These are phyloP conservation scores for Thinocorus orbignyianus DNA, from an alignment of 2,113 vertebrate species.

Conservation along the genomic window DNA sequence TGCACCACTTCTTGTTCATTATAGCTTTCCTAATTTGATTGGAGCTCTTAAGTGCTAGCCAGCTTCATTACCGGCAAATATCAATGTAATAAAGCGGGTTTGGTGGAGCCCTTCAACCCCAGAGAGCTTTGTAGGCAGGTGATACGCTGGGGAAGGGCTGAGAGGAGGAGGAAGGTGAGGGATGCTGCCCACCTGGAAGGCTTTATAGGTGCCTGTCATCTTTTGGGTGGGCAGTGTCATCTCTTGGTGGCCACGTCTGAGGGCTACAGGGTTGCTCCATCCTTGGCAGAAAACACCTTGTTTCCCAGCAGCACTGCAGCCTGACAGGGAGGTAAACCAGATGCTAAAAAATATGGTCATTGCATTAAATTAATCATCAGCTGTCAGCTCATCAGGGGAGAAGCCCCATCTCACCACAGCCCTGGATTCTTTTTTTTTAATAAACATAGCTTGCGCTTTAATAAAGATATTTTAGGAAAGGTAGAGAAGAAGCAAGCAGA, in stretches of 20 bases:
- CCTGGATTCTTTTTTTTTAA: not conserved
- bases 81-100: not conserved
- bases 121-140: not conserved
- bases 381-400: not conserved
- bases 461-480: not conserved
- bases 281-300: not conserved
- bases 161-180: not conserved
- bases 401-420: not conserved
- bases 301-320: not conserved
- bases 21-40: constrained; percentile 4
- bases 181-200: not conserved
- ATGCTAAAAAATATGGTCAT: not conserved
- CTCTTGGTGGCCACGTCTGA: not conserved
- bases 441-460: not conserved
- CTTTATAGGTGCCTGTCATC: not conserved
- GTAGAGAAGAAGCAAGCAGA: not conserved
- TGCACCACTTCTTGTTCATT: constrained; percentile 8
- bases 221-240: not conserved
- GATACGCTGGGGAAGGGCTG: not conserved
- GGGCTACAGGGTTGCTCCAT: not conserved
- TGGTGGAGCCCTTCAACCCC: not conserved
- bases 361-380: not conserved
- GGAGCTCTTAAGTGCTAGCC: not conserved
- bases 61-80: not conserved
- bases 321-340: too few relatives aligned